Percentiles rank a stretch among this genome's conserved stretches.
Conservation (phyloP, 2,888 invertebrate genomes). For the Brenthis hecate region DNA sequence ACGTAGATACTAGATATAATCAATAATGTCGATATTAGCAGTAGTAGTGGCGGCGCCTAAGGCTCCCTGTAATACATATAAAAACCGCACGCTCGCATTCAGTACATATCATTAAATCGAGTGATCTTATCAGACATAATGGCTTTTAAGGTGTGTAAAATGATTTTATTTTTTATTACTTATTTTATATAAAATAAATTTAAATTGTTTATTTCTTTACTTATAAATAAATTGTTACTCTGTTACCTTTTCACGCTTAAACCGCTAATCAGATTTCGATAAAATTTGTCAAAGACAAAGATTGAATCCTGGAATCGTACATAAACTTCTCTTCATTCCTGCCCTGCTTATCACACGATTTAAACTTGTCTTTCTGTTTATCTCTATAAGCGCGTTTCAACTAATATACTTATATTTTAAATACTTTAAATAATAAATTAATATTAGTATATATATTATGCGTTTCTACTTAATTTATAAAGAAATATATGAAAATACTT, state of each 20-base stretch:
- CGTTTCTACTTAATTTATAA: background rate
- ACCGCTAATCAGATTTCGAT: too few species aligned
- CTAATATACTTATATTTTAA: background rate
- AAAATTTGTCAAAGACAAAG: too few species aligned
- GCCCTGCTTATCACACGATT: too few species aligned
- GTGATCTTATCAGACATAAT: slow-evolving; percentile 45
- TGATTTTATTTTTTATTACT: background rate
- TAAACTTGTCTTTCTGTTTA: too few species aligned
- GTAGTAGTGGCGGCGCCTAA: background rate
- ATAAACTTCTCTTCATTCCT: too few species aligned
- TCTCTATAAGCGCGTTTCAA: too few species aligned
- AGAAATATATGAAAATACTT: background rate
- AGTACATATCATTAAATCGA: background rate
- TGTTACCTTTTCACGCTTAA: too few species aligned
- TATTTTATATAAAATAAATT: background rate
- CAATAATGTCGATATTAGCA: too few species aligned
- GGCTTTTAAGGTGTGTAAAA: slow-evolving; percentile 71
- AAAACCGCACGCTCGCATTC: background rate
- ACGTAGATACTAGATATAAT: too few species aligned
- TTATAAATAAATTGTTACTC: too few species aligned
- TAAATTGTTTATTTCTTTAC: background rate
- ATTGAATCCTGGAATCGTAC: too few species aligned
- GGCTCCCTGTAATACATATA: slow-evolving; percentile 3
- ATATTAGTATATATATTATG: background rate
- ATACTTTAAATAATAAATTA: background rate